Percentiles rank a stretch among this genome's conserved stretches.
These are phyloP conservation scores for Parazoanthus atlanticus DNA, from an alignment of 92 coral and sea anemone genomes.

Conservation along the genomic window DNA sequence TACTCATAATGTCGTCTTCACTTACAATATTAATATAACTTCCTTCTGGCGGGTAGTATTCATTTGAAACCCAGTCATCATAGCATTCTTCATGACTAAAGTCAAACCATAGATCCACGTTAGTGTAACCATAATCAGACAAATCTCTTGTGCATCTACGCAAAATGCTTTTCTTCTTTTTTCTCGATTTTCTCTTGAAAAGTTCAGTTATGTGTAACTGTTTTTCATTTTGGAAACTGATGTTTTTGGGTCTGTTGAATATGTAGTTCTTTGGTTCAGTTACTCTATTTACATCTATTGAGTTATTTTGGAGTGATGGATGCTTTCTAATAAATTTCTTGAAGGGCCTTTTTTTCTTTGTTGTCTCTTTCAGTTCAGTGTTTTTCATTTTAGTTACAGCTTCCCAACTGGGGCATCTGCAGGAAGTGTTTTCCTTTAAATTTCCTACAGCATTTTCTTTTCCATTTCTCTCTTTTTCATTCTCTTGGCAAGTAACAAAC, in stretches of 20 bases:
- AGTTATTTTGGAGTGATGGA: no score
- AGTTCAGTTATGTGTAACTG: slow-evolving; percentile 64
- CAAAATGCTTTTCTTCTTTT: not conserved
- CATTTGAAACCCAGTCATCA: not conserved
- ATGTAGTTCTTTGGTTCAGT: not conserved
- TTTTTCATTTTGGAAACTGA: no score
- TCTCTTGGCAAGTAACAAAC: slow-evolving; percentile 1
- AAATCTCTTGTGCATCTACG: not conserved
- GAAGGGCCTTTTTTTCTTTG: not conserved
- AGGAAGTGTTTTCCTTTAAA: slow-evolving; percentile 9
- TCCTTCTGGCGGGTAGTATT: not conserved
- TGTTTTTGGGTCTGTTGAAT: slow-evolving; percentile 32
- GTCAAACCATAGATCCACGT: no score
- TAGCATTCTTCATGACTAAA: not conserved
- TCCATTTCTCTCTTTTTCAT: slow-evolving; percentile 44
- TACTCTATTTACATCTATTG: no score
- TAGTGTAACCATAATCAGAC: no score
- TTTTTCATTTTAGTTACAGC: not conserved
- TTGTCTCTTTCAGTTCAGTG: not conserved
- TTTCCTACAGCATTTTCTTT: slow-evolving; percentile 42
- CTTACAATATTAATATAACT: not conserved
- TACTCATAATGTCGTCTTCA: slow-evolving; percentile 46
- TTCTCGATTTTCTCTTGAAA: slow-evolving; percentile 2
- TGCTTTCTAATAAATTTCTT: no score
- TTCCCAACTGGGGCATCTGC: slow-evolving; percentile 33